Evolutionary conservation across 2,113 vertebrate species (phyloP).

Genomic region (Prolemur simus): DNA sequence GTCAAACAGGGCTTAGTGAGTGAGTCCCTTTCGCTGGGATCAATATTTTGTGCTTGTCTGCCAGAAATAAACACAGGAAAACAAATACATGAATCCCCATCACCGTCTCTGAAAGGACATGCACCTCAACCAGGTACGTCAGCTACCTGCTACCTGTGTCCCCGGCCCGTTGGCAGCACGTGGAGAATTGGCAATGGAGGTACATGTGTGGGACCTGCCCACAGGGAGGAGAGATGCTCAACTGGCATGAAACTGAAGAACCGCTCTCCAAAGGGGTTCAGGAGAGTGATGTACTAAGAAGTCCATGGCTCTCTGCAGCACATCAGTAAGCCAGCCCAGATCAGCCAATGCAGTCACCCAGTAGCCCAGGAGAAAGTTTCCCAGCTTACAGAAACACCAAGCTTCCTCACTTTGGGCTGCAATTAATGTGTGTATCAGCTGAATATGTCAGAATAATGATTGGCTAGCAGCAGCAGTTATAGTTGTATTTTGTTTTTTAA

Average conservation of each 20-base stretch:
- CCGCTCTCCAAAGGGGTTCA: background rate
- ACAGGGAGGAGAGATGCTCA: background rate
- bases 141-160: background rate
- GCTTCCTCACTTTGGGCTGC: background rate
- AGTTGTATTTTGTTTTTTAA: background rate
- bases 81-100: background rate
- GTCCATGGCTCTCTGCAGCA: background rate
- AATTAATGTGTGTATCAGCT: background rate
- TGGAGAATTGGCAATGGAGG: background rate
- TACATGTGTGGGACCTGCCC: background rate
- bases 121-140: background rate
- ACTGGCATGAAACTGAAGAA: background rate
- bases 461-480: background rate
- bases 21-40: background rate
- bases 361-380: background rate
- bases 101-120: background rate
- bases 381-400: background rate
- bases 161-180: background rate
- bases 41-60: background rate
- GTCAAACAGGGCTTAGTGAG: background rate
- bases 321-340: background rate
- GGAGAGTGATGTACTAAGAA: background rate
- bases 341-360: background rate
- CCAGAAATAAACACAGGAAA: conserved; percentile 2
- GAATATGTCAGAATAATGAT: background rate